A percentile compares a stretch with the other conserved stretches of the same genome.
These are phyloP conservation scores for Theodoxus fluviatilis DNA, from an alignment of 2,888 invertebrate species.

Conservation along the genomic window DNA sequence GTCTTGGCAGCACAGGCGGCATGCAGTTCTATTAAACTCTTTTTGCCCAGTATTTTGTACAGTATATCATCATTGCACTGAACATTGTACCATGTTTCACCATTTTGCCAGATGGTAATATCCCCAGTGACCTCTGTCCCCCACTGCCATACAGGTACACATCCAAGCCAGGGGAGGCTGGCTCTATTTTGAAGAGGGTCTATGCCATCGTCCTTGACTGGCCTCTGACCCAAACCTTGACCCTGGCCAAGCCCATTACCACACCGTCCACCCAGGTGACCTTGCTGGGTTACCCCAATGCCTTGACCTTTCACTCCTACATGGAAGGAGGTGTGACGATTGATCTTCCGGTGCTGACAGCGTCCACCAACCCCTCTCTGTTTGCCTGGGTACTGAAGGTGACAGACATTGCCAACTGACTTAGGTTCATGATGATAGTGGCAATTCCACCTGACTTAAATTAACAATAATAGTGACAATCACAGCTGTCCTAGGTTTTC, in stretches of 20 bases:
- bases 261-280: conserved; percentile 63
- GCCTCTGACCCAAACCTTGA: conserved; percentile 72
- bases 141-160: conserved; percentile 44
- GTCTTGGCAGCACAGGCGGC: too few relatives aligned
- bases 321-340: conserved; percentile 45
- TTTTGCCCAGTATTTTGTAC: too few relatives aligned
- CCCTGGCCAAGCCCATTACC: conserved; percentile 67
- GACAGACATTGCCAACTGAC: conserved; percentile 32
- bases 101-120: too few relatives aligned
- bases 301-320: conserved; percentile 37
- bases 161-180: conserved; percentile 33
- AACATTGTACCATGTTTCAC: too few relatives aligned
- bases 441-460: too few relatives aligned
- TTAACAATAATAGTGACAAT: too few relatives aligned
- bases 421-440: too few relatives aligned
- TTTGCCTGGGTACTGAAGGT: conserved; percentile 58
- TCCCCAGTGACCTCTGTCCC: too few relatives aligned
- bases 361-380: conserved; percentile 45
- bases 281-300: conserved; percentile 69
- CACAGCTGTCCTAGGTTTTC: too few relatives aligned
- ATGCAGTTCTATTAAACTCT: too few relatives aligned
- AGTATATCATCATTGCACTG: too few relatives aligned
- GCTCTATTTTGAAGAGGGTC: conserved; percentile 66
- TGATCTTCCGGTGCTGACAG: conserved; percentile 43
- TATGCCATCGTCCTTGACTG: conserved; percentile 78